A percentile compares a stretch with the other conserved stretches of the same genome.
These are phyloP conservation scores for Chlorops oryzae DNA, from an alignment of 1,140 invertebrate species.

Conservation along the genomic window DNA sequence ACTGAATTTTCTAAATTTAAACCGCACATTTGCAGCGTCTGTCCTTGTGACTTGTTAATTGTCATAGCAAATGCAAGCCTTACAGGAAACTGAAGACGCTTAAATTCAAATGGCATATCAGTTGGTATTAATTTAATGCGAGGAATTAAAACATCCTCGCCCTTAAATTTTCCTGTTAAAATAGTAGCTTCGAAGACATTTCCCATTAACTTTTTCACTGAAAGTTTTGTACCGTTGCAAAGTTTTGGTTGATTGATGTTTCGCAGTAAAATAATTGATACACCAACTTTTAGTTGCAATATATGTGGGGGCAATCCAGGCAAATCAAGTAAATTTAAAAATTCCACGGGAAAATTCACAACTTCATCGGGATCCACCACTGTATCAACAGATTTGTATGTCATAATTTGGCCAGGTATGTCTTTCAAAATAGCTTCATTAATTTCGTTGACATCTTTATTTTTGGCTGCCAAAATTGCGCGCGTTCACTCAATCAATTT, in stretches of 20 bases:
- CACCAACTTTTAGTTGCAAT: conserved; percentile 45
- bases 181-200: conserved; percentile 49
- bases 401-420: conserved; percentile 28
- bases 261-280: conserved; percentile 44
- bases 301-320: conserved; percentile 43
- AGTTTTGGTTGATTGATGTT: conserved; percentile 47
- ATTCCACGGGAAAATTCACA: conserved; percentile 46
- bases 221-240: conserved; percentile 48
- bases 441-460: conserved; percentile 37
- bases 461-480: conserved; percentile 36
- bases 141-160: conserved; percentile 47
- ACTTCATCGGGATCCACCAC: conserved; percentile 35
- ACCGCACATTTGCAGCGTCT: conserved; percentile 42
- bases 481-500: conserved; percentile 32
- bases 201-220: conserved; percentile 40
- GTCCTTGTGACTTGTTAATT: conserved; percentile 53
- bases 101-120: conserved; percentile 28
- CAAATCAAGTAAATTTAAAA: conserved; percentile 46
- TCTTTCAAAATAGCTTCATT: conserved; percentile 34
- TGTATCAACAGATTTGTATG: conserved; percentile 44
- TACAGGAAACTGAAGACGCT: conserved; percentile 47
- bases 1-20: conserved; percentile 40
- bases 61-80: conserved; percentile 51
- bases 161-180: conserved; percentile 43
- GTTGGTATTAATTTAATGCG: conserved; percentile 35